A percentile compares a stretch with the other conserved stretches of the same genome.
These are phyloP conservation scores for Catharus bicknelli DNA, from an alignment of 2,113 vertebrate genomes.

Conservation along the genomic window DNA sequence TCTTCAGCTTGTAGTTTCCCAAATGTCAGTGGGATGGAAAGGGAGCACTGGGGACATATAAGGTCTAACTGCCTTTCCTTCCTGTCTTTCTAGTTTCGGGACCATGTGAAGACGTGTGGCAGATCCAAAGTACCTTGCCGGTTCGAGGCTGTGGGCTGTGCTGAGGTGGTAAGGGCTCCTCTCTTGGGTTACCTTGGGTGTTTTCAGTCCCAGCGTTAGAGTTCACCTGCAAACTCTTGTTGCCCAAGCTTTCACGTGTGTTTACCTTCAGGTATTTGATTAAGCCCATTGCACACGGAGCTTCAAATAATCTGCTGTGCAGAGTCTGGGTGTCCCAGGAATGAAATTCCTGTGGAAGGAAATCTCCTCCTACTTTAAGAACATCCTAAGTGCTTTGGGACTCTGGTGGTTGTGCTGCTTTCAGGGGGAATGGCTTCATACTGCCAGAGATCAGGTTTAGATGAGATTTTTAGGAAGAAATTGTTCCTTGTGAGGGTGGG, in stretches of 20 bases:
- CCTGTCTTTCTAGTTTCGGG: conserved; percentile 78
- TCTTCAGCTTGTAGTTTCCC: not conserved
- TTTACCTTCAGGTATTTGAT: not conserved
- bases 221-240: not conserved
- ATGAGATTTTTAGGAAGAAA: not conserved
- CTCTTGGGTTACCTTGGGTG: not conserved
- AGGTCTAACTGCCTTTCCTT: not conserved
- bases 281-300: not conserved
- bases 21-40: not conserved
- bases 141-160: conserved; percentile 83
- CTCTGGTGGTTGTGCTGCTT: not conserved
- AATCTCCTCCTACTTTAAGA: not conserved
- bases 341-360: not conserved
- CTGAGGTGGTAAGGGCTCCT: conserved; percentile 70
- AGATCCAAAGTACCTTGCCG: conserved; percentile 82
- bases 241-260: not conserved
- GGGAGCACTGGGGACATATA: not conserved
- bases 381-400: not conserved
- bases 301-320: not conserved
- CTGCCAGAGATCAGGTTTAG: not conserved
- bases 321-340: not conserved
- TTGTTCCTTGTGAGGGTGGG: not conserved
- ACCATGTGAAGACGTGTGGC: conserved; percentile 81
- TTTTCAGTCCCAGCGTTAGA: not conserved
- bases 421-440: not conserved